A percentile compares a stretch with the other conserved stretches of the same genome.
Evolutionary conservation across 2,888 invertebrate genomes (phyloP).

Genomic region (Tachina fera): DNA sequence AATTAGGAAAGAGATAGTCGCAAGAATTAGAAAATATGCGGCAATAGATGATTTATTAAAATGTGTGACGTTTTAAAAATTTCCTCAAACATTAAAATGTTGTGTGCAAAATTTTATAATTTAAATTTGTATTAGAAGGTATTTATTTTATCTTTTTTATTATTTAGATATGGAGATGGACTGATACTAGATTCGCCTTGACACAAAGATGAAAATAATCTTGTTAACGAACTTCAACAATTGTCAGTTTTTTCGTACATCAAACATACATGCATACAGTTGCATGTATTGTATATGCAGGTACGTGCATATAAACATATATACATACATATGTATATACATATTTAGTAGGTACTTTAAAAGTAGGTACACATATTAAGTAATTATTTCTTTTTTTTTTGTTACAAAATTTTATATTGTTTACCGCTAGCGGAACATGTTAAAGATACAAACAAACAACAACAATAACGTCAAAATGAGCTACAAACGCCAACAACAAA

Average conservation of each 20-base stretch:
- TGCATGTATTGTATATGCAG: background rate
- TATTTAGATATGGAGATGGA: too few relatives aligned
- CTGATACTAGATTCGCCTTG: too few relatives aligned
- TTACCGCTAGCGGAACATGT: slow-evolving; percentile 47
- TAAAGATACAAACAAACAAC: slow-evolving; percentile 45
- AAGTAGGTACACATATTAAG: background rate
- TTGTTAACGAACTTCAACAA: background rate
- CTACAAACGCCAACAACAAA: slow-evolving; percentile 28
- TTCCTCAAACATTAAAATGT: slow-evolving; percentile 9
- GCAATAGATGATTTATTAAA: slow-evolving; percentile 30
- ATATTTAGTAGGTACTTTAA: background rate
- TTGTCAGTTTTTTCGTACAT: background rate
- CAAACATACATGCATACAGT: background rate
- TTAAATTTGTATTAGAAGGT: too few relatives aligned
- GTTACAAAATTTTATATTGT: slow-evolving; percentile 41
- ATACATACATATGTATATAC: background rate
- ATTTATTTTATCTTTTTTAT: too few relatives aligned
- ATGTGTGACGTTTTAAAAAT: slow-evolving; percentile 36
- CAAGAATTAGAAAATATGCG: slow-evolving; percentile 28
- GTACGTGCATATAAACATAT: background rate
- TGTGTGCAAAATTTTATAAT: background rate
- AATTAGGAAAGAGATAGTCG: slow-evolving; percentile 19
- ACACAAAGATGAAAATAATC: background rate
- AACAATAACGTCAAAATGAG: slow-evolving; percentile 24
- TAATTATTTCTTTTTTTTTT: slow-evolving; percentile 15